Evolutionary conservation across 2,888 invertebrate genomes (phyloP), one percentile per base, ranked within the genome.

Genomic region (Lucinisca nassula): DNA sequence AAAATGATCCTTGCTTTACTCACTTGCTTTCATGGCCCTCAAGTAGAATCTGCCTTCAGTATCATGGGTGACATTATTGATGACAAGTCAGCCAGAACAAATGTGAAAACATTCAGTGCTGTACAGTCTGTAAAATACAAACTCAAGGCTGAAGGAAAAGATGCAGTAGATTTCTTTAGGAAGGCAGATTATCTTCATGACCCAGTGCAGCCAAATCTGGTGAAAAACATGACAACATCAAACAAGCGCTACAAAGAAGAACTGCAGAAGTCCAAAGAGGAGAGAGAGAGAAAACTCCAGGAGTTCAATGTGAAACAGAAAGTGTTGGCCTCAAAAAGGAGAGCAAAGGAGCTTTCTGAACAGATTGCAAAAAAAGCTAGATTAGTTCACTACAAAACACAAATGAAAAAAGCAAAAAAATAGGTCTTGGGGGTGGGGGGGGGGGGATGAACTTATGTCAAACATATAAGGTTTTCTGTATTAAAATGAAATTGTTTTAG

Each of bases 11-110:
- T 81, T 27, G 84, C 89, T 38, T 38, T 58, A 14, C 78, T 89
- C 8, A 81, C 58, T n/a, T 78, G 87, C 49, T 92, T 93, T 40
- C 91, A 91, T 89, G 92, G 91, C 12, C 89, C 92, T 0, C 61
- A 76, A 45, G 85, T 92, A 17, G 92, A 93, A 72, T 67, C 70
- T 0, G 73, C 79, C 1, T 93, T 93, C 70, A 92, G 78, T 85
- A 45, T 78, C 12, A 92, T 93, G 91, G 82, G 76, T 58, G 89
- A 93, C 67, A 78, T 91, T 2, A 74, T 85, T 6, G 88, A 90
- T 81, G 72, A n/a, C 1, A 88, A 81, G 55, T 90, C 89, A 40
- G 61, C 49, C 10, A 51, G 77, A 24, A 85, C 88, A 84, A 38
- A 81, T 49, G 81, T 79, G 10, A 51, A 79, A 32, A 90, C 91